phyloP scores from a whole-genome alignment of 2,888 invertebrate genomes.

The Drosophila anomalata region DNA sequence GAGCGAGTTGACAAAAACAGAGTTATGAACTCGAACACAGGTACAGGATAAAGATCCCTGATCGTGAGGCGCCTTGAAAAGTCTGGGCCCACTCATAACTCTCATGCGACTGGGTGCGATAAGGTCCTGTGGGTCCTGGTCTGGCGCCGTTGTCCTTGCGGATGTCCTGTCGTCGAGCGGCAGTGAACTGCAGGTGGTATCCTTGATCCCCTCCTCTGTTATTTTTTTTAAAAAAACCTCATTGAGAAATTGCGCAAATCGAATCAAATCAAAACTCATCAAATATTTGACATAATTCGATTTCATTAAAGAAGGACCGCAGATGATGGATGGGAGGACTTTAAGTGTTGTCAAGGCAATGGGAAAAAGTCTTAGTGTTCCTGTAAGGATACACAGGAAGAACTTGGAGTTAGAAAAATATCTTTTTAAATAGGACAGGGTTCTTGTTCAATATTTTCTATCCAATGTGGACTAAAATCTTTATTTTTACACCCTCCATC shows the following conservation, averaged over 20 bases:
- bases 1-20: conserved; percentile 44
- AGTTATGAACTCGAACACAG: conserved; percentile 40
- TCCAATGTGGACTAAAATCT: no score
- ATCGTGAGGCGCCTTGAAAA: conserved; percentile 70
- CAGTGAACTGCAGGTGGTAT: conserved; percentile 30
- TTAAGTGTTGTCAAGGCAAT: conserved; percentile 38
- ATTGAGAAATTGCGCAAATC: conserved; percentile 38
- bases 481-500: no score
- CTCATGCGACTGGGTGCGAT: conserved; percentile 46
- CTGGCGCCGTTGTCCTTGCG: conserved; percentile 60
- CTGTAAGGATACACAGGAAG: conserved; percentile 11
- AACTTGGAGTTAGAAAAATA: not conserved
- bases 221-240: conserved; percentile 9
- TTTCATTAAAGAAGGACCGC: conserved; percentile 46
- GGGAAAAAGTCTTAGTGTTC: not conserved
- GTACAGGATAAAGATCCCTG: conserved; percentile 15
- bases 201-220: not conserved
- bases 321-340: conserved; percentile 14
- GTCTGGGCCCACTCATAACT: conserved; percentile 60
- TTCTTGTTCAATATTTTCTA: not conserved
- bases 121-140: conserved; percentile 39
- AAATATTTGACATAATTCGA: conserved; percentile 54
- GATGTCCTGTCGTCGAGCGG: conserved; percentile 52
- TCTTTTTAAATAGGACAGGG: not conserved
- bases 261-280: conserved; percentile 55